Conservation (phyloP, 2,888 invertebrate species). For the Tridacna crocea region DNA sequence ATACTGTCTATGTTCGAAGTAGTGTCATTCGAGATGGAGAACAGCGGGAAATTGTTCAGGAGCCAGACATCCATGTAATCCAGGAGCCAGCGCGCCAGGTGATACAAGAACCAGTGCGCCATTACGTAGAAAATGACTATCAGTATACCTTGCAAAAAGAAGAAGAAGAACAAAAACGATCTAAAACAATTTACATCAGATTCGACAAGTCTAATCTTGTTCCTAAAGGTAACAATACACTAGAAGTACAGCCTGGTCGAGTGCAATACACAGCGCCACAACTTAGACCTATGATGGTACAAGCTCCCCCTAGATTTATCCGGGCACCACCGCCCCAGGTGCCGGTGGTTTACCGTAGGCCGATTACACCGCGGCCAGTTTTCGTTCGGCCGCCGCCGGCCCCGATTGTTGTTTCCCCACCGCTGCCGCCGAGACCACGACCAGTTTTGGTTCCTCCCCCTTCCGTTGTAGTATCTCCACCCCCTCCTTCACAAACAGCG, state of each 20-base stretch:
- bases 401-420: not conserved
- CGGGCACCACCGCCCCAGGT: constrained; percentile 9
- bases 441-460: not conserved
- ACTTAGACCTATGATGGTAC: constrained; percentile 15
- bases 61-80: not conserved
- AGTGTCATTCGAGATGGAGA: not conserved
- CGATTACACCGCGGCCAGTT: constrained; percentile 11
- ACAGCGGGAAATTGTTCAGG: not conserved
- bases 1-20: not conserved
- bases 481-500: not conserved
- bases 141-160: constrained; percentile 3
- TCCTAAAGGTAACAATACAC: constrained; percentile 27
- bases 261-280: constrained; percentile 10
- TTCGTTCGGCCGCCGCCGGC: constrained; percentile 20
- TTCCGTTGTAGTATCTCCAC: not conserved
- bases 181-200: constrained; percentile 47
- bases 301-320: constrained; percentile 7
- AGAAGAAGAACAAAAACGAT: constrained; percentile 3
- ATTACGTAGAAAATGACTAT: constrained; percentile 21
- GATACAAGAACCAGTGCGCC: not conserved
- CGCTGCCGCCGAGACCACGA: constrained; percentile 29
- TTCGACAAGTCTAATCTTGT: constrained; percentile 57
- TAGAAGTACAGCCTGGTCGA: constrained; percentile 21
- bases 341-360: constrained; percentile 12
- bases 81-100: not conserved